These are phyloP conservation scores for Acrocyrtus sp. DNA, from an alignment of 2,888 invertebrate species.

Conservation along the genomic window DNA sequence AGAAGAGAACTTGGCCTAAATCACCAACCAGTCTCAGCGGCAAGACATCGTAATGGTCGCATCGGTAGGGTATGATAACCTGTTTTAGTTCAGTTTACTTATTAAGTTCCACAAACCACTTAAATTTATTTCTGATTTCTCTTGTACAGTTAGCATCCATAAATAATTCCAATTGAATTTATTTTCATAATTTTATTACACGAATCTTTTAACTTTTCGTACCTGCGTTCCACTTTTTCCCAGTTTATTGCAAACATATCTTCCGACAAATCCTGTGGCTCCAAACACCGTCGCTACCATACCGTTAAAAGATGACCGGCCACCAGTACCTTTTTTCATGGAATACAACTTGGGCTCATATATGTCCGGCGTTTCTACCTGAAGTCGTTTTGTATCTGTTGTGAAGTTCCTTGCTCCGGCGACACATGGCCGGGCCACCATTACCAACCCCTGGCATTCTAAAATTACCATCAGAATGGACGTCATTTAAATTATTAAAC, in stretches of 20 bases:
- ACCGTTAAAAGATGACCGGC: slow-evolving; percentile 96
- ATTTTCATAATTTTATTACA: no score
- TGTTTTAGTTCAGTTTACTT: no score
- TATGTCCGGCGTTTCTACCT: slow-evolving; percentile 28
- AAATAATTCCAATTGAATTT: no score
- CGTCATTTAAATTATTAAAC: no score
- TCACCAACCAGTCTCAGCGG: slow-evolving; percentile 89
- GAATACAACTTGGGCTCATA: slow-evolving; percentile 54
- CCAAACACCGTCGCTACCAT: slow-evolving; percentile 99
- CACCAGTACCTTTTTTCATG: slow-evolving; percentile 86
- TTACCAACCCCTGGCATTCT: slow-evolving; percentile 47
- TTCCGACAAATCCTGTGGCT: slow-evolving; percentile 87
- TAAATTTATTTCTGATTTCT: no score
- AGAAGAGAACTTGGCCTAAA: slow-evolving; percentile 92
- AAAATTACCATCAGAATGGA: no score
- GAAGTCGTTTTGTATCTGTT: slow-evolving; percentile 38
- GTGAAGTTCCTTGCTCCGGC: slow-evolving; percentile 47
- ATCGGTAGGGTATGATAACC: slow-evolving; percentile 92
- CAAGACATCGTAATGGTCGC: slow-evolving; percentile 82
- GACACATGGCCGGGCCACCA: slow-evolving; percentile 44
- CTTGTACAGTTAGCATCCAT: no score
- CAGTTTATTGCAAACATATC: slow-evolving; percentile 86
- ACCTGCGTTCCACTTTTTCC: slow-evolving; percentile 89
- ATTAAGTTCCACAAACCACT: no score
- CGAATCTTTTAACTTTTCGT: slow-evolving; percentile 54